These are phyloP conservation scores for Rousettus leschenaultii DNA, from an alignment of 2,113 vertebrate species.

Conservation along the genomic window DNA sequence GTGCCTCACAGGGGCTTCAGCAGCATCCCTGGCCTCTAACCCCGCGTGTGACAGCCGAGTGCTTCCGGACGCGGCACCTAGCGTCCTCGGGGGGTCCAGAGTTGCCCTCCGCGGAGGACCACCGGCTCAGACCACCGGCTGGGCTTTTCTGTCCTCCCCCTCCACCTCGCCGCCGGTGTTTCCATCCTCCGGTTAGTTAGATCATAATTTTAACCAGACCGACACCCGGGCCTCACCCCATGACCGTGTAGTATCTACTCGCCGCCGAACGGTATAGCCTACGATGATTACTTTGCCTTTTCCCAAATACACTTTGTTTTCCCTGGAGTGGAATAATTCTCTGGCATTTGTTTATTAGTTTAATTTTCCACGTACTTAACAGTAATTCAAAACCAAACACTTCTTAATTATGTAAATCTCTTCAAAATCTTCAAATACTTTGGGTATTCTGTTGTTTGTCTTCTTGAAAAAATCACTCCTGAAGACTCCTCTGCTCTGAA, in stretches of 20 bases:
- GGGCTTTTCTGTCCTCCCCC: neutral
- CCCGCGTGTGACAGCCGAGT: neutral
- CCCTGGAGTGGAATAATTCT: neutral
- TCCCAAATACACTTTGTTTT: neutral
- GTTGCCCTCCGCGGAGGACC: neutral
- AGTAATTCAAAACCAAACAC: conserved; percentile 36
- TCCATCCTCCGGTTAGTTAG: neutral
- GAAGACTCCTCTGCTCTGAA: neutral
- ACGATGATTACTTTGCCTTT: neutral
- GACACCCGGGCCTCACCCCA: accelerated
- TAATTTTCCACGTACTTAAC: conserved; percentile 39
- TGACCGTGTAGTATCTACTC: accelerated
- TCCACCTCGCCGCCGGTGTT: accelerated
- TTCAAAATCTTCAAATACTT: neutral
- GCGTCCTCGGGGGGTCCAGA: neutral
- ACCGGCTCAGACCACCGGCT: accelerated
- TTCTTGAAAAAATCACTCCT: neutral
- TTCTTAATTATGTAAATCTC: conserved; percentile 17
- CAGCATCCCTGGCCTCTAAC: too few species aligned
- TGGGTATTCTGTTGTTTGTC: neutral
- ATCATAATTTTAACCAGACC: neutral
- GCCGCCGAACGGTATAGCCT: neutral
- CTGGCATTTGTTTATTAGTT: neutral
- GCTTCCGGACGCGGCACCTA: neutral
- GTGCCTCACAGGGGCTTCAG: accelerated